Conservation (phyloP, 92 coral and sea anemone genomes). For the Epizoanthus scotinus region DNA sequence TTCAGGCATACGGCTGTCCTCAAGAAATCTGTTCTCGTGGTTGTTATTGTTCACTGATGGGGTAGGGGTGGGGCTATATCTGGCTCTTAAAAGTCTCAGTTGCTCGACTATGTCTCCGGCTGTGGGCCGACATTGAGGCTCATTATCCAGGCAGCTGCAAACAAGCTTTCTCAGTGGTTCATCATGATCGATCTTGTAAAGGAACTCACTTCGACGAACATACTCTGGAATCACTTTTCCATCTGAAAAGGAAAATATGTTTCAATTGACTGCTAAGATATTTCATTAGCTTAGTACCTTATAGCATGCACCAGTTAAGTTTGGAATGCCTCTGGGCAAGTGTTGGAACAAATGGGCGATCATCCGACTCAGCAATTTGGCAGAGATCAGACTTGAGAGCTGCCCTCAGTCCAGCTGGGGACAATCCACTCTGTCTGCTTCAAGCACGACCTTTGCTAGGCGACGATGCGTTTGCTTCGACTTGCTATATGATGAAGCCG, state of each 20-base stretch:
- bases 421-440: conserved; percentile 45
- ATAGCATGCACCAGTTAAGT: too few relatives aligned
- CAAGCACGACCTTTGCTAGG: conserved; percentile 40
- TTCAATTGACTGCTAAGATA: too few relatives aligned
- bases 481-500: conserved; percentile 56
- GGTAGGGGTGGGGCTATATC: background rate
- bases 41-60: too few relatives aligned
- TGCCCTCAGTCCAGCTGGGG: conserved; percentile 36
- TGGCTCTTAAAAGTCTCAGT: conserved; percentile 41
- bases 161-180: conserved; percentile 71
- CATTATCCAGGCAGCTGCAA: conserved; percentile 59
- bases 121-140: conserved; percentile 63
- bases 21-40: background rate
- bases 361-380: conserved; percentile 58
- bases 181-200: conserved; percentile 65
- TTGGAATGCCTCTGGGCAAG: conserved; percentile 59
- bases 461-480: conserved; percentile 68
- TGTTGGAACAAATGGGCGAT: conserved; percentile 58
- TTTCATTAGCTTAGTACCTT: too few relatives aligned
- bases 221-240: conserved; percentile 76
- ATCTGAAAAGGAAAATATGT: conserved; percentile 32
- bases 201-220: conserved; percentile 70
- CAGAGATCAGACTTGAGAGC: conserved; percentile 50
- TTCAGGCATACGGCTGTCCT: conserved; percentile 17
- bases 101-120: conserved; percentile 49